These are phyloP conservation scores for Malacosoma neustria DNA, from an alignment of 2,888 invertebrate genomes.

Conservation along the genomic window DNA sequence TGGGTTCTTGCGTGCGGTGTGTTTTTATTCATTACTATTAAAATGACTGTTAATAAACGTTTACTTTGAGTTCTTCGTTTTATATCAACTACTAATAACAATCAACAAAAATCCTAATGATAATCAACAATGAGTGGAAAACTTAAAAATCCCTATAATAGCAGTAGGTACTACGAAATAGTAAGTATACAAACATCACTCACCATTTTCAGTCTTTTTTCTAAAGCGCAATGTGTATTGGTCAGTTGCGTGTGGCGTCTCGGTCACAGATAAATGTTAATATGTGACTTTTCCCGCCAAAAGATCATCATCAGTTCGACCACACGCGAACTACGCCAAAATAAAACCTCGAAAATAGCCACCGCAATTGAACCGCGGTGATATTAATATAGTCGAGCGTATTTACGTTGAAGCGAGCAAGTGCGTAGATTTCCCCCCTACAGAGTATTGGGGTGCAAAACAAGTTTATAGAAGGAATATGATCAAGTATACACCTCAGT, in stretches of 20 bases:
- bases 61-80: too few relatives aligned
- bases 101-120: too few relatives aligned
- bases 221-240: neutral
- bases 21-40: too few relatives aligned
- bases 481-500: too few relatives aligned
- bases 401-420: constrained; percentile 22
- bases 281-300: constrained; percentile 68
- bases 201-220: constrained; percentile 1
- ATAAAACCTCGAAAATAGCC: constrained; percentile 71
- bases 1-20: too few relatives aligned
- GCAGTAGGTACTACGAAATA: too few relatives aligned
- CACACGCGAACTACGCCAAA: constrained; percentile 73
- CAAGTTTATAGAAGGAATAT: too few relatives aligned
- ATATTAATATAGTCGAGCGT: constrained; percentile 60
- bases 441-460: constrained; percentile 29
- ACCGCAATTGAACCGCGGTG: constrained; percentile 44
- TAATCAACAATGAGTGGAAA: too few relatives aligned
- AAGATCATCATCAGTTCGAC: constrained; percentile 47
- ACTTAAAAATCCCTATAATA: too few relatives aligned
- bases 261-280: constrained; percentile 39
- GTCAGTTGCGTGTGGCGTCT: constrained; percentile 26
- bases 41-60: too few relatives aligned
- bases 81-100: too few relatives aligned
- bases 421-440: constrained; percentile 49
- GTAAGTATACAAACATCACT: too few relatives aligned